Evolutionary conservation across 2,888 invertebrate genomes (phyloP).

Genomic region (Zootermopsis nevadensis): DNA sequence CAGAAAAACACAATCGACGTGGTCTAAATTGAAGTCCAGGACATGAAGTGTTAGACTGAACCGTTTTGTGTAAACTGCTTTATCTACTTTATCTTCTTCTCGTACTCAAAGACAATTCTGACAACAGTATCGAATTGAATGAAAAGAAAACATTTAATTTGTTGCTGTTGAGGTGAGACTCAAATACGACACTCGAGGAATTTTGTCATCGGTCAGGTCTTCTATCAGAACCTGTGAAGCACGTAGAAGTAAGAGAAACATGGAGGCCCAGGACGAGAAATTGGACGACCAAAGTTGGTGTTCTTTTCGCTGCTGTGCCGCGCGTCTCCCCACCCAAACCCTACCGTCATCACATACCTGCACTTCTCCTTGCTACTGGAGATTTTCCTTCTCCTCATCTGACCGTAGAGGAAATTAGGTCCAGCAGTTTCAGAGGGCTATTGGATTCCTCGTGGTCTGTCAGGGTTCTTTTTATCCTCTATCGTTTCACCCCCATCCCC

Average conservation of each 20-base stretch:
- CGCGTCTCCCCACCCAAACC: neutral
- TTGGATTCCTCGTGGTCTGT: constrained; percentile 44
- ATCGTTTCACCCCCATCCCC: constrained; percentile 17
- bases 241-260: constrained; percentile 1
- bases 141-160: constrained; percentile 32
- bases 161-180: constrained; percentile 28
- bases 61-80: no score
- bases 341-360: constrained; percentile 38
- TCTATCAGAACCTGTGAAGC: neutral
- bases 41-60: no score
- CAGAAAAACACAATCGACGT: no score
- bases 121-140: constrained; percentile 18
- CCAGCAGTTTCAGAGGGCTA: constrained; percentile 37
- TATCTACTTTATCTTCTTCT: no score
- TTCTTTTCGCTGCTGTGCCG: constrained; percentile 13
- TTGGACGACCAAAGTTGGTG: constrained; percentile 20
- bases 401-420: constrained; percentile 41
- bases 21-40: no score
- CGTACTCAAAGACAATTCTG: neutral
- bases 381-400: constrained; percentile 31
- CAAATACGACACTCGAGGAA: constrained; percentile 29
- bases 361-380: constrained; percentile 30
- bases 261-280: neutral
- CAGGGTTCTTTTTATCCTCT: constrained; percentile 41
- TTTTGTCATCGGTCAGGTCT: constrained; percentile 12